Evolutionary conservation across 1,140 invertebrate genomes (phyloP).

Genomic region (Penaeus vannamei): DNA sequence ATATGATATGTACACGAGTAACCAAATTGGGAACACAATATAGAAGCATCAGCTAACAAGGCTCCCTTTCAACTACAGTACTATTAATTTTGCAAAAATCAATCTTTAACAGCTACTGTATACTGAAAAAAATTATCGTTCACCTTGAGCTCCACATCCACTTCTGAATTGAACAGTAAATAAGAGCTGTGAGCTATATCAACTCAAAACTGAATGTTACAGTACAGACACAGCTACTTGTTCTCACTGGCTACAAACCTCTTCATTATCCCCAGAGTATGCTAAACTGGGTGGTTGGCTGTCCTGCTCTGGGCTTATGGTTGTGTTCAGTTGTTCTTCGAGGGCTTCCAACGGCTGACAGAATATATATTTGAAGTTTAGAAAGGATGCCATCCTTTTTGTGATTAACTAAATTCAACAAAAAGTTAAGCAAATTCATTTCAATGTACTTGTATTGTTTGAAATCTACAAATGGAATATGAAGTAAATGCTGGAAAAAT

Average conservation of each 20-base stretch:
- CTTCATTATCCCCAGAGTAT: conserved; percentile 58
- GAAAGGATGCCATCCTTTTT: too few relatives aligned
- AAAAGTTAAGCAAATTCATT: background rate
- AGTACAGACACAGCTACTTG: too few relatives aligned
- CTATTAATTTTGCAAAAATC: too few relatives aligned
- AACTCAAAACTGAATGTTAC: too few relatives aligned
- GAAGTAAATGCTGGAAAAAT: too few relatives aligned
- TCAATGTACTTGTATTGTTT: too few relatives aligned
- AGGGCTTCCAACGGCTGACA: conserved; percentile 9
- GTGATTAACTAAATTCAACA: background rate
- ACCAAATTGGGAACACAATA: background rate
- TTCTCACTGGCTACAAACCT: conserved; percentile 5
- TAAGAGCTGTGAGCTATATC: background rate
- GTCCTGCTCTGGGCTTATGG: background rate
- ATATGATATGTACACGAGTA: background rate
- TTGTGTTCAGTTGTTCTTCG: background rate
- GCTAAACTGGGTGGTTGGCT: conserved; percentile 50
- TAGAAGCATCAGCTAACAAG: background rate
- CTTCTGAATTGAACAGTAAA: too few relatives aligned
- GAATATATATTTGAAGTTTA: background rate
- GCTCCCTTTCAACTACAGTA: background rate
- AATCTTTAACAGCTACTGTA: too few relatives aligned
- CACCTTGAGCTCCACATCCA: too few relatives aligned
- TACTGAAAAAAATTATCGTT: too few relatives aligned
- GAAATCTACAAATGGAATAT: too few relatives aligned